Percentiles rank a stretch among this genome's conserved stretches.
Evolutionary conservation across 2,113 vertebrate species (phyloP).

Genomic region (Melanerpes aurifrons): DNA sequence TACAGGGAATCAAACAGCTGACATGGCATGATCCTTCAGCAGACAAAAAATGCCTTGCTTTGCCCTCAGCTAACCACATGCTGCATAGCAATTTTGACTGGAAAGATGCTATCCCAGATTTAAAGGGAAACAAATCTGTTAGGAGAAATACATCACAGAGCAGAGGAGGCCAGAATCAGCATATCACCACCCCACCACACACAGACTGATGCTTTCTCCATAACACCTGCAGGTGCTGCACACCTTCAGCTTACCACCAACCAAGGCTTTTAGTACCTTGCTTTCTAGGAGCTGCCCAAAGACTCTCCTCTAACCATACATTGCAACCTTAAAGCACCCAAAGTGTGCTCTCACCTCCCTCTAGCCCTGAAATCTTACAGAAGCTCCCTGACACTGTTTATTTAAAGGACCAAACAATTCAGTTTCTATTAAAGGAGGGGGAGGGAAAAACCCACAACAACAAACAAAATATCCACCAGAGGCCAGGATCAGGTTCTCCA

Average conservation of each 20-base stretch:
- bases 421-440: neutral
- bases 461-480: neutral
- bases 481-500: neutral
- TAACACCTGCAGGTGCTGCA: accelerated
- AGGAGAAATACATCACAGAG: neutral
- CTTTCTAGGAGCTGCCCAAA: neutral
- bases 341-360: neutral
- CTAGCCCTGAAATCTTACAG: neutral
- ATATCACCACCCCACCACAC: accelerated
- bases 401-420: neutral
- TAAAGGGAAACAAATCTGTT: conserved; percentile 21
- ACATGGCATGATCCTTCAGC: neutral
- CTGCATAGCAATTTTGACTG: conserved; percentile 17
- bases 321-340: neutral
- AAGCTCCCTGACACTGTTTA: neutral
- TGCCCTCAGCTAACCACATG: conserved; percentile 35
- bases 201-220: accelerated
- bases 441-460: neutral
- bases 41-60: neutral
- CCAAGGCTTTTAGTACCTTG: neutral
- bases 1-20: neutral
- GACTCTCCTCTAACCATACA: neutral
- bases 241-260: neutral
- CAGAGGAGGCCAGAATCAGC: accelerated
- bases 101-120: neutral